A percentile compares a stretch with the other conserved stretches of the same genome.
phyloP scores from a whole-genome alignment of 1,140 invertebrate genomes.

The Bombyx mori region DNA sequence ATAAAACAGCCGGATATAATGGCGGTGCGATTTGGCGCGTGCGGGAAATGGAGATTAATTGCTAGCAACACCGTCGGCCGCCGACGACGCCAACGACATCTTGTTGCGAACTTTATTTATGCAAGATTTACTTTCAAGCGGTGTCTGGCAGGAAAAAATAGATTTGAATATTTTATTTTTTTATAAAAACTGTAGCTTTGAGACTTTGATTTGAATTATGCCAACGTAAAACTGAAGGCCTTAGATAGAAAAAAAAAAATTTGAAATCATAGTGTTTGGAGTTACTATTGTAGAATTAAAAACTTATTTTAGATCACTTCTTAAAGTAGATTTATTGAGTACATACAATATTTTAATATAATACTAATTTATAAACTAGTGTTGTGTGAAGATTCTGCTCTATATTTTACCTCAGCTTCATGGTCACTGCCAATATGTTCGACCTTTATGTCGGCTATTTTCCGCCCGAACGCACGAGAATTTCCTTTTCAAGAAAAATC shows the following conservation, averaged over 20 bases:
- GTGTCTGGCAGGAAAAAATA: too few species aligned
- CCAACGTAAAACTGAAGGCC: too few species aligned
- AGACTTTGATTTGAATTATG: too few species aligned
- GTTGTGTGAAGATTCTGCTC: too few species aligned
- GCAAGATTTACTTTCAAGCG: conserved; percentile 15
- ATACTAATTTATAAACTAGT: neutral
- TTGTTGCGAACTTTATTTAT: conserved; percentile 59
- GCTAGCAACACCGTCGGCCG: conserved; percentile 49
- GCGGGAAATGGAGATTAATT: conserved; percentile 66
- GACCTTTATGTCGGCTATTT: conserved; percentile 68
- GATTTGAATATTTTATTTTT: too few species aligned
- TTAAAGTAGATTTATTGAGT: neutral
- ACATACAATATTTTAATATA: neutral
- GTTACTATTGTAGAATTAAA: too few species aligned
- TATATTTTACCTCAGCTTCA: conserved; percentile 33
- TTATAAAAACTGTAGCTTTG: too few species aligned
- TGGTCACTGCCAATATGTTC: conserved; percentile 45
- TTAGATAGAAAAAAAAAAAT: too few species aligned
- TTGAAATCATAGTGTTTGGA: too few species aligned
- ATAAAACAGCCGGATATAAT: conserved; percentile 56
- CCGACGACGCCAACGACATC: conserved; percentile 37
- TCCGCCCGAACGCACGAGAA: conserved; percentile 56
- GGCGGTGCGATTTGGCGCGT: conserved; percentile 54
- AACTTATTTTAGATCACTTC: neutral
- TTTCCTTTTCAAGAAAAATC: conserved; percentile 34